Evolutionary conservation across 37 sponge, comb jelly and placozoan species (phyloP).

Genomic region (Chondrosia reniformis): DNA sequence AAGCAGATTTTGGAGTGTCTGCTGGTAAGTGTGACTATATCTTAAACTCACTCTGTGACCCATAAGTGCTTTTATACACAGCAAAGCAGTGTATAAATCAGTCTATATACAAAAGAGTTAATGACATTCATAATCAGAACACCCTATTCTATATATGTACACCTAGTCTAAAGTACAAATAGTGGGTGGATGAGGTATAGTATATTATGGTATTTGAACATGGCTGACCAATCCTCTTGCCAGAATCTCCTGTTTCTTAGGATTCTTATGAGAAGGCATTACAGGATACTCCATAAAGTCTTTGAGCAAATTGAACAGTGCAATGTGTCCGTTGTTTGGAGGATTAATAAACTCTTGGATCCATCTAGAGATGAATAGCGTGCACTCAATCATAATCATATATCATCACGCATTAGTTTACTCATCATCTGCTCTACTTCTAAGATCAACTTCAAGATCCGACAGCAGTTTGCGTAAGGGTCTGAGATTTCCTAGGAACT

Average conservation of each 20-base stretch:
- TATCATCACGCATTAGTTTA: background rate
- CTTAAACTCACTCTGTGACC: slow-evolving; percentile 52
- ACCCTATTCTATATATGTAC: no score
- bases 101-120: slow-evolving; percentile 24
- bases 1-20: background rate
- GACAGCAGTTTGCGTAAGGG: slow-evolving; percentile 51
- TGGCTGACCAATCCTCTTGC: slow-evolving; percentile 65
- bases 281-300: slow-evolving; percentile 46
- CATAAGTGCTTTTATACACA: slow-evolving; percentile 74
- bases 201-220: no score
- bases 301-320: slow-evolving; percentile 66
- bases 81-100: slow-evolving; percentile 44
- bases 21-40: background rate
- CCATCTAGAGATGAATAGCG: slow-evolving; percentile 42
- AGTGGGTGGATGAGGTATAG: no score
- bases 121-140: no score
- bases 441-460: slow-evolving; percentile 80
- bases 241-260: slow-evolving; percentile 43
- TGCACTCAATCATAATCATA: background rate
- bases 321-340: slow-evolving; percentile 77
- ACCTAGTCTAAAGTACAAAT: no score
- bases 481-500: slow-evolving; percentile 57
- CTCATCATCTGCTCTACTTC: slow-evolving; percentile 58
- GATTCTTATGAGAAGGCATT: slow-evolving; percentile 49
- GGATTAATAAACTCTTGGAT: slow-evolving; percentile 57